Percentiles rank a stretch among this genome's conserved stretches.
Evolutionary conservation across 2,113 vertebrate genomes (phyloP).

Genomic region (Cyanistes caeruleus): DNA sequence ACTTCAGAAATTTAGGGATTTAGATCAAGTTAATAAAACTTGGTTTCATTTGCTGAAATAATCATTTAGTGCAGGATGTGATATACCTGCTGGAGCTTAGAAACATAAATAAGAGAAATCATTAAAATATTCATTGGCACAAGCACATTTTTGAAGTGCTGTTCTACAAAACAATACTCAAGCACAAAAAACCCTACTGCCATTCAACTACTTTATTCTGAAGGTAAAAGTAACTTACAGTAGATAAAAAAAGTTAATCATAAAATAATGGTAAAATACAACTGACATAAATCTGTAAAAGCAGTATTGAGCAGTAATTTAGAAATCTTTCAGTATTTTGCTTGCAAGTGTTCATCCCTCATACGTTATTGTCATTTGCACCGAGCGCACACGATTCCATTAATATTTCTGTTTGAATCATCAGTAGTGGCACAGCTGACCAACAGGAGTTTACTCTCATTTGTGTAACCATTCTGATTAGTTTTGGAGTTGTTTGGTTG

Average conservation of each 20-base stretch:
- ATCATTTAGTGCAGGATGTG: background rate
- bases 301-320: background rate
- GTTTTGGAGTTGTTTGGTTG: background rate
- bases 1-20: background rate
- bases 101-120: background rate
- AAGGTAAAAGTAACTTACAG: background rate
- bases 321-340: background rate
- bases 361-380: background rate
- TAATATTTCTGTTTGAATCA: background rate
- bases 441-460: background rate
- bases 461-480: background rate
- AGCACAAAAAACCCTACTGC: background rate
- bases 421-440: background rate
- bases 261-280: background rate
- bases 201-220: background rate
- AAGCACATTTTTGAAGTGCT: background rate
- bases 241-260: background rate
- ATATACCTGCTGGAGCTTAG: background rate
- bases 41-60: background rate
- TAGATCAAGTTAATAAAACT: background rate
- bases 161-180: background rate
- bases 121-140: background rate
- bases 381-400: background rate
- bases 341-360: background rate
- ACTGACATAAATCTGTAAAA: background rate